Evolutionary conservation across 2,113 vertebrate species (phyloP), one percentile per base, ranked within the genome.

Genomic region (Atrichornis clamosus): DNA sequence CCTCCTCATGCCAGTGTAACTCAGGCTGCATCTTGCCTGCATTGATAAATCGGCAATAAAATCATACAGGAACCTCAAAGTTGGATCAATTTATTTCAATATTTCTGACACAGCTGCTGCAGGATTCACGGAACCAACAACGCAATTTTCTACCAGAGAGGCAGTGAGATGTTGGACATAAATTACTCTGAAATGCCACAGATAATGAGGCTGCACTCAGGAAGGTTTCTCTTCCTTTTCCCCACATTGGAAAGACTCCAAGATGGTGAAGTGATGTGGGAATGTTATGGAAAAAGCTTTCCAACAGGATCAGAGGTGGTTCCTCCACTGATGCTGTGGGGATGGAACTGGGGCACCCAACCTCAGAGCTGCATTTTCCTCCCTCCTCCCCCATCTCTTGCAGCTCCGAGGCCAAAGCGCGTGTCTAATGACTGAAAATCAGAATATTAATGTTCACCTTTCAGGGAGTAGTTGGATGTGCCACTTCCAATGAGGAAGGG

Each of bases 171-270:
- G 14, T 13, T 4, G 13, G 89, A 63, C 46, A 90, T 97, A 94
- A 97, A 97, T 97, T 93, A 95, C 7, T 2, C 86, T 88, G 87
- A 96, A 97, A 96, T 95, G 96, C 95, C 97, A 95, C 41, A 84
- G 91, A 79, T 95, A 97, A 97, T 47, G 78, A 97, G 86, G 65
- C 79, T 56, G 74, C 83, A 13, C 79, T 81, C 16, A 6, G 8
- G 13, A 75, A 59, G 92, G 88, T 89, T 93, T 72, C 58, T 95
- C 65, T 96, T 52, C 30, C 30, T 42, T 79, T 72, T 75, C 53
- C 80, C 70, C 21, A 21, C 50, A 30, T 2, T 11, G 85, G 78
- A 90, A 93, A 84, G 9, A 15, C 93, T 95, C 78, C 23, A 35
- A 84, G 87, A 55, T 50, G 80, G 70, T 7, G 24, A 70, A 60